Evolutionary conservation across 2,888 invertebrate genomes (phyloP).

Genomic region (Stenodera caucasica): DNA sequence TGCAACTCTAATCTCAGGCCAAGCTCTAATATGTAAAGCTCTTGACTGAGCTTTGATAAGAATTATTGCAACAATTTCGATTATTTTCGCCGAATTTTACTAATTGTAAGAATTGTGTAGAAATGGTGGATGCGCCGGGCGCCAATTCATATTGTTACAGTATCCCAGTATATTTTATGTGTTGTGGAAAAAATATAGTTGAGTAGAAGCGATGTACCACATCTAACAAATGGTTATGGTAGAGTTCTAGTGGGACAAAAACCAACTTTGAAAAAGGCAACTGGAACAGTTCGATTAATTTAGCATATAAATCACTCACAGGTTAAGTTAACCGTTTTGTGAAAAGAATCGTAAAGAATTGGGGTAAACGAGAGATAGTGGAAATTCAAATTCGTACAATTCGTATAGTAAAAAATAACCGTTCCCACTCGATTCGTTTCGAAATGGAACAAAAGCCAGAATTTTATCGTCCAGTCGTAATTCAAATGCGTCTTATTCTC

Average conservation of each 20-base stretch:
- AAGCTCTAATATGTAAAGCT: background rate
- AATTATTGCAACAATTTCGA: background rate
- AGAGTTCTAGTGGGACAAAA: conserved; percentile 17
- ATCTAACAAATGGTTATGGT: background rate
- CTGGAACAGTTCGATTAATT: conserved; percentile 31
- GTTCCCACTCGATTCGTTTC: background rate
- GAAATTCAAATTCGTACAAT: conserved; percentile 15
- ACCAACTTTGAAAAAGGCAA: conserved; percentile 22
- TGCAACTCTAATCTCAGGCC: background rate
- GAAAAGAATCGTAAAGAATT: no score
- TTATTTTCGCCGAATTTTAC: background rate
- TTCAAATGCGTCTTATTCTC: background rate
- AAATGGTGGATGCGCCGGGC: background rate
- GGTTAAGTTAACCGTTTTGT: conserved; percentile 10
- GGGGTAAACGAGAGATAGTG: background rate
- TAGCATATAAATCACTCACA: conserved; percentile 29
- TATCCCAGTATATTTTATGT: background rate
- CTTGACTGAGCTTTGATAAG: background rate
- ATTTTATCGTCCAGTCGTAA: background rate
- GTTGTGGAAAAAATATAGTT: background rate
- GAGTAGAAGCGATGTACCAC: conserved; percentile 3
- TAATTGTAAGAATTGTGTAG: background rate
- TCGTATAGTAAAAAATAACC: background rate
- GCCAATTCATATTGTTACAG: background rate
- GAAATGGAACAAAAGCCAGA: background rate